Conservation (phyloP, 2,113 vertebrate species). For the Poeciliopsis occidentalis region DNA sequence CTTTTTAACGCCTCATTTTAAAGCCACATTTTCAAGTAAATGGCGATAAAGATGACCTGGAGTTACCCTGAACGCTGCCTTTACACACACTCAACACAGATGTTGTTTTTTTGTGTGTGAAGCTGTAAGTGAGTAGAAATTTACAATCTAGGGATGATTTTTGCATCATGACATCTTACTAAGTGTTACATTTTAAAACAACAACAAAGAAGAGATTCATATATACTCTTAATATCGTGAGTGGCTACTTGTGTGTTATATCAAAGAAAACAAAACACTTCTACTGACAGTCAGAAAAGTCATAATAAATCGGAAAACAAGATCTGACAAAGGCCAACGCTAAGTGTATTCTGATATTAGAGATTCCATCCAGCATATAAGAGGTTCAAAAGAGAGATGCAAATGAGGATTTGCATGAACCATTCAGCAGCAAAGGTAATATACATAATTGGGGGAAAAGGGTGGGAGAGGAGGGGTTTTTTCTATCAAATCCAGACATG, state of each 20-base stretch:
- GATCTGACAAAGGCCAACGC: constrained; percentile 67
- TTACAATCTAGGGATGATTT: not conserved
- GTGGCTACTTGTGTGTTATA: not conserved
- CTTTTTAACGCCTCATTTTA: constrained; percentile 58
- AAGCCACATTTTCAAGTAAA: constrained; percentile 71
- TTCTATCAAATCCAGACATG: constrained; percentile 67
- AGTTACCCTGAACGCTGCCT: constrained; percentile 51
- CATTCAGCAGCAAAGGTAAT: constrained; percentile 69
- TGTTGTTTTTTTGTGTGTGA: not conserved
- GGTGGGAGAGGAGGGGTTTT: constrained; percentile 15
- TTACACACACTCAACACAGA: constrained; percentile 39
- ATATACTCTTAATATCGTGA: too few species aligned
- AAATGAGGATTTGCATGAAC: constrained; percentile 76
- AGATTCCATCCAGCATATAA: constrained; percentile 57
- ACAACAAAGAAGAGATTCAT: too few species aligned
- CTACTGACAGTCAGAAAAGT: not conserved
- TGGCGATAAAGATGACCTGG: constrained; percentile 53
- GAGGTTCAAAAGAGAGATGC: constrained; percentile 62
- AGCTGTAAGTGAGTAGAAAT: constrained; percentile 1
- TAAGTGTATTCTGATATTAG: constrained; percentile 47
- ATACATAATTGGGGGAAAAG: constrained; percentile 74
- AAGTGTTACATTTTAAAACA: too few species aligned
- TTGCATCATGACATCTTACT: not conserved
- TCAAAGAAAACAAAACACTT: not conserved
- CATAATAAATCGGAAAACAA: constrained; percentile 44